Evolutionary conservation across 2,797 vertebrate genomes (phyloP).

Genomic region (Hypotaenidia philippensis): DNA sequence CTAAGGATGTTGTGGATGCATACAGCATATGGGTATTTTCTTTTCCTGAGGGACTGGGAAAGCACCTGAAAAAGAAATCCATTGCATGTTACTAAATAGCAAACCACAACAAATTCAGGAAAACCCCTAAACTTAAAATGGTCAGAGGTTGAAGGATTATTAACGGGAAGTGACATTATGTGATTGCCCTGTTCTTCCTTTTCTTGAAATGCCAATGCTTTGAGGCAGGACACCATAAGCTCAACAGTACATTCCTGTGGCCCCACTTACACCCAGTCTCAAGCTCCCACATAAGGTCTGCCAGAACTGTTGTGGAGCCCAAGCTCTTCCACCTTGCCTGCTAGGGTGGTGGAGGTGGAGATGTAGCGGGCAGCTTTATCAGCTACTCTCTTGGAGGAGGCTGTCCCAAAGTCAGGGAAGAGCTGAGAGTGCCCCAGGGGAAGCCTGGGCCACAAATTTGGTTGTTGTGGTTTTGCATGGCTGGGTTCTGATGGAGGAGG

Average conservation of each 20-base stretch:
- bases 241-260: neutral
- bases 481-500: no score
- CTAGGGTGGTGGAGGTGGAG: neutral
- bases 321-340: neutral
- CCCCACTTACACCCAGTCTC: neutral
- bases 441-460: neutral
- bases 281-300: neutral
- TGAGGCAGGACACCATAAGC: neutral
- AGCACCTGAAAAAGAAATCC: neutral
- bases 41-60: neutral
- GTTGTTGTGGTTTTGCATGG: no score
- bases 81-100: neutral
- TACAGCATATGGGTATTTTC: neutral
- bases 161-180: neutral
- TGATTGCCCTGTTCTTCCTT: neutral
- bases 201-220: neutral
- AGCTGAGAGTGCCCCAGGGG: neutral
- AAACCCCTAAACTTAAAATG: neutral
- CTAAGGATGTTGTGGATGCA: neutral
- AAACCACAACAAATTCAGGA: neutral
- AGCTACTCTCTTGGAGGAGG: neutral
- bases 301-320: neutral
- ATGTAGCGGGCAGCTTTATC: neutral
- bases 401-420: neutral
- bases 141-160: neutral